Percentiles rank a stretch among this genome's conserved stretches.
Evolutionary conservation across 2,797 vertebrate genomes (phyloP).

Genomic region (Aeoliscus strigatus): DNA sequence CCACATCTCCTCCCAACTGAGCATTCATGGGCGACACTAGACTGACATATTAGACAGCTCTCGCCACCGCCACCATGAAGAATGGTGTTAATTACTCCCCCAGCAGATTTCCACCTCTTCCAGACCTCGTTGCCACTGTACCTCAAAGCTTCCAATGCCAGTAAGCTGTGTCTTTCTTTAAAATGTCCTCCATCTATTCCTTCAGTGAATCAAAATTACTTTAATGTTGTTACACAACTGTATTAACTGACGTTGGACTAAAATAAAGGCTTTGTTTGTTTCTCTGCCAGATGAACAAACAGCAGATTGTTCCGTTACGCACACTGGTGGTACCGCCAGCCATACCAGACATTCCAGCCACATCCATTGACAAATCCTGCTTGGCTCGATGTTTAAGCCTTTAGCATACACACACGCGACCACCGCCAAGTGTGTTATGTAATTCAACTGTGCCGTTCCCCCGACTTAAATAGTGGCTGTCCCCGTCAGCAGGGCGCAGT

Average conservation of each 20-base stretch:
- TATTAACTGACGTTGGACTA: conserved; percentile 19
- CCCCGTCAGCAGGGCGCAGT: conserved; percentile 29
- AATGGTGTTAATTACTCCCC: no score
- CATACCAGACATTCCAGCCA: conserved; percentile 66
- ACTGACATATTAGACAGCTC: no score
- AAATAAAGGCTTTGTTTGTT: conserved; percentile 53
- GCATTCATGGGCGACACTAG: no score
- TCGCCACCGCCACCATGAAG: neutral
- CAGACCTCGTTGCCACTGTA: no score
- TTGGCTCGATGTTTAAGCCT: conserved; percentile 38
- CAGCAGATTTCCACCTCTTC: no score
- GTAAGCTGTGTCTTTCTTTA: no score
- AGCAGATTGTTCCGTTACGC: conserved; percentile 53
- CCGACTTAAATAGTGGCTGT: conserved; percentile 18
- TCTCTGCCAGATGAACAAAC: conserved; percentile 51
- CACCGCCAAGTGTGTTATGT: conserved; percentile 51
- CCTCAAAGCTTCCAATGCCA: no score
- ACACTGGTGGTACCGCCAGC: conserved; percentile 34
- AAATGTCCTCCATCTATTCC: neutral
- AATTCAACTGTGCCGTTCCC: conserved; percentile 38
- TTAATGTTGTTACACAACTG: conserved; percentile 24
- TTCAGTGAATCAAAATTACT: conserved; percentile 6
- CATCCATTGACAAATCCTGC: conserved; percentile 59
- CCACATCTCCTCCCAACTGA: no score
- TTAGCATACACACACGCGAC: conserved; percentile 35